Percentiles rank a stretch among this genome's conserved stretches.
Evolutionary conservation across 2,888 invertebrate genomes (phyloP).

Genomic region (Platypus cylindrus): DNA sequence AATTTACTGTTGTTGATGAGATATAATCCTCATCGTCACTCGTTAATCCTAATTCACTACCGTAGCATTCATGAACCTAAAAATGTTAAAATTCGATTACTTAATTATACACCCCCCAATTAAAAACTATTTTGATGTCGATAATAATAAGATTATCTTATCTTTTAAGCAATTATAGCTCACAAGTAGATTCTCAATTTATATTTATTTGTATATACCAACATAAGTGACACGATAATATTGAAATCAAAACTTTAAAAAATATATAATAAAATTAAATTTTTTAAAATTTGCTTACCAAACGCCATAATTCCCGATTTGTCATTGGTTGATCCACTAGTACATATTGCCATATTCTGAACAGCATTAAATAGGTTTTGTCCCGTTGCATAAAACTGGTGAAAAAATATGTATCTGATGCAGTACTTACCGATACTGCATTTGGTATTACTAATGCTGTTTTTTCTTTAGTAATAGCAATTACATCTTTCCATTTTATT

Average conservation of each 20-base stretch:
- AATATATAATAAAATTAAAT: background rate
- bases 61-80: conserved; percentile 82
- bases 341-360: conserved; percentile 92
- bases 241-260: too few species aligned
- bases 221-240: too few species aligned
- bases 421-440: conserved; percentile 78
- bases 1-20: too few species aligned
- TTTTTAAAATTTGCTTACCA: conserved; percentile 42
- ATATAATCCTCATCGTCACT: conserved; percentile 84
- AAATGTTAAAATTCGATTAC: conserved; percentile 5
- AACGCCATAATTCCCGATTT: conserved; percentile 76
- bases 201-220: too few species aligned
- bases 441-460: conserved; percentile 92
- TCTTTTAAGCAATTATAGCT: too few species aligned
- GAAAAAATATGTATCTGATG: conserved; percentile 79
- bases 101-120: too few species aligned
- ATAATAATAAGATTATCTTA: too few species aligned
- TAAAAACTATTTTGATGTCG: too few species aligned
- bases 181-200: too few species aligned
- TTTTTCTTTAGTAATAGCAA: conserved; percentile 89
- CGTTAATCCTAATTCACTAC: conserved; percentile 76
- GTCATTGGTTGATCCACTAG: conserved; percentile 79
- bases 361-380: conserved; percentile 90
- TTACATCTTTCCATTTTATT: conserved; percentile 81
- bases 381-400: conserved; percentile 86